Percentiles rank a stretch among this genome's conserved stretches.
Conservation (phyloP, 2,888 invertebrate genomes). For the Drosophila peninsularis region DNA sequence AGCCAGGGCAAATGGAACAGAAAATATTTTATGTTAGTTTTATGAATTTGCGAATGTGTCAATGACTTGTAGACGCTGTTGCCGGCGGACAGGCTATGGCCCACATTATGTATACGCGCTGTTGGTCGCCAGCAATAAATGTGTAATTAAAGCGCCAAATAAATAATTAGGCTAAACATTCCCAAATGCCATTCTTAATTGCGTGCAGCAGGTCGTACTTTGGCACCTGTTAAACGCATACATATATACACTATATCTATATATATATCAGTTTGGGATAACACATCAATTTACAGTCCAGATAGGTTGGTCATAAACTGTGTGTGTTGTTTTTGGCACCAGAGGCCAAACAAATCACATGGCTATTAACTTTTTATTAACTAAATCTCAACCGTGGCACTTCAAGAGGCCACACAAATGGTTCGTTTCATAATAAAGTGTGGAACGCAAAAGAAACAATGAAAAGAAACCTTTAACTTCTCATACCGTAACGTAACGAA, state of each 20-base stretch:
- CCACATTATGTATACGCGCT: slow-evolving; percentile 62
- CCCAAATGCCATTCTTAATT: slow-evolving; percentile 18
- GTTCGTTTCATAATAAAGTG: slow-evolving; percentile 19
- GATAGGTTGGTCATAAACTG: slow-evolving; percentile 42
- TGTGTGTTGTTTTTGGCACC: slow-evolving; percentile 30
- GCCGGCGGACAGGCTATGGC: slow-evolving; percentile 25
- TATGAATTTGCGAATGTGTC: slow-evolving; percentile 46
- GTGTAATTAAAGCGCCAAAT: slow-evolving; percentile 73
- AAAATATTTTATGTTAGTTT: slow-evolving; percentile 31
- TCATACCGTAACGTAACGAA: slow-evolving; percentile 51
- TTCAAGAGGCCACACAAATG: slow-evolving; percentile 40
- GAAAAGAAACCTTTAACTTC: slow-evolving; percentile 43
- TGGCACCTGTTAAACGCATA: slow-evolving; percentile 8
- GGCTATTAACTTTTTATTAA: slow-evolving; percentile 75
- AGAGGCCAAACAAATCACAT: slow-evolving; percentile 72
- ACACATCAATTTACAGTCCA: slow-evolving; percentile 51
- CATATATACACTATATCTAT: background rate
- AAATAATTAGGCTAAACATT: slow-evolving; percentile 66
- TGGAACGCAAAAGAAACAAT: slow-evolving; percentile 10
- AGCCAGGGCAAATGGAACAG: slow-evolving; percentile 7
- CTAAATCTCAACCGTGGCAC: slow-evolving; percentile 67
- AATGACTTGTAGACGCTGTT: slow-evolving; percentile 59
- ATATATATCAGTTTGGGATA: slow-evolving; percentile 19
- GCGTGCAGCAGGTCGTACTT: slow-evolving; percentile 15
- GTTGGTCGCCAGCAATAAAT: slow-evolving; percentile 60